Percentiles rank a stretch among this genome's conserved stretches.
phyloP scores from a whole-genome alignment of 2,888 invertebrate genomes.

The Erebia aethiops region DNA sequence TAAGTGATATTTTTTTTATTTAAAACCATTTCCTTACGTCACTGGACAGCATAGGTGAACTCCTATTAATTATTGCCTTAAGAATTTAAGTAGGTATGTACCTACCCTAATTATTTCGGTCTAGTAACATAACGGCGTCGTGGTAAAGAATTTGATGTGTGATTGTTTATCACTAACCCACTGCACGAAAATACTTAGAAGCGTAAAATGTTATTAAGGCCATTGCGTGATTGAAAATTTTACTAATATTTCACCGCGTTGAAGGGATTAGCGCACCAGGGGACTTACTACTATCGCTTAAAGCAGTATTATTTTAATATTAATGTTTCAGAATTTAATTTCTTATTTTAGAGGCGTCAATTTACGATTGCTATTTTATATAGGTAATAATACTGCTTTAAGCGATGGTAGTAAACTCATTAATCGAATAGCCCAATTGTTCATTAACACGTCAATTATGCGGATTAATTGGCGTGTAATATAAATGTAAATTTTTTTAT shows the following conservation, averaged over 20 bases:
- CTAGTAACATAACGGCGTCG: constrained; percentile 11
- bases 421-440: not conserved
- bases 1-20: not conserved
- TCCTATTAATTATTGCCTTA: not conserved
- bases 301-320: no score
- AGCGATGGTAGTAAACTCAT: not conserved
- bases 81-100: not conserved
- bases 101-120: constrained; percentile 8
- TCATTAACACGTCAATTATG: not conserved
- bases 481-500: not conserved
- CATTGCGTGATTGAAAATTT: constrained; percentile 7
- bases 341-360: no score
- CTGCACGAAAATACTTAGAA: constrained; percentile 12
- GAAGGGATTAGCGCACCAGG: not conserved
- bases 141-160: not conserved
- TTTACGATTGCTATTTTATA: no score
- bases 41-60: not conserved
- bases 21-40: not conserved
- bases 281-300: not conserved
- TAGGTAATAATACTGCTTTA: no score
- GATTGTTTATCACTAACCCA: constrained; percentile 8
- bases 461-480: constrained; percentile 14
- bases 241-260: constrained; percentile 1
- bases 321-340: no score
- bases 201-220: not conserved